Evolutionary conservation across 2,888 invertebrate genomes (phyloP).

Genomic region (Scrobipalpa atriplicella): DNA sequence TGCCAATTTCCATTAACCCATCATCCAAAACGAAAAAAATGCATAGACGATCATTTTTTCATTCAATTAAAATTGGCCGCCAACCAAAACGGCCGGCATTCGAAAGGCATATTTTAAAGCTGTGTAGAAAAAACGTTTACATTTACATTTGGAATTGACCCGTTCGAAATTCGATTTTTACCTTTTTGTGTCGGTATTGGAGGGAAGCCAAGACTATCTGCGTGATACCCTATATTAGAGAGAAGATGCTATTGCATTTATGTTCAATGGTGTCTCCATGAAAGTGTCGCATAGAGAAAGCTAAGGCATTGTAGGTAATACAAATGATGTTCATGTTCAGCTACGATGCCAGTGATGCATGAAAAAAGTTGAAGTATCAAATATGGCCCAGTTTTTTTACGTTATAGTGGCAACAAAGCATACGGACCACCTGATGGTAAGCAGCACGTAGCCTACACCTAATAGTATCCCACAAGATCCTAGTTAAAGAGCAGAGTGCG

Average conservation of each 20-base stretch:
- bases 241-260: neutral
- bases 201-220: slow-evolving; percentile 15
- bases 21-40: slow-evolving; percentile 82
- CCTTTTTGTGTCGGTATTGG: slow-evolving; percentile 14
- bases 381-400: too few species aligned
- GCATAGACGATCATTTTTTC: slow-evolving; percentile 81
- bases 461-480: too few species aligned
- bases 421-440: too few species aligned
- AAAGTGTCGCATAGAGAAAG: neutral
- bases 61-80: slow-evolving; percentile 82
- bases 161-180: slow-evolving; percentile 11
- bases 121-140: slow-evolving; percentile 19
- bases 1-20: slow-evolving; percentile 83
- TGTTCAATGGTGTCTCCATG: neutral
- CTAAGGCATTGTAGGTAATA: too few species aligned
- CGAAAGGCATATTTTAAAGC: slow-evolving; percentile 28
- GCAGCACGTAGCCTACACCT: too few species aligned
- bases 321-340: too few species aligned
- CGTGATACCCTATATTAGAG: slow-evolving; percentile 3
- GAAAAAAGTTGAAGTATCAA: too few species aligned
- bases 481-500: too few species aligned
- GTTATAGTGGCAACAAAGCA: too few species aligned
- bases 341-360: too few species aligned
- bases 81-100: slow-evolving; percentile 54
- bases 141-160: slow-evolving; percentile 25